Conservation (phyloP, 2,113 vertebrate genomes). For the Haliaeetus leucogaster region DNA sequence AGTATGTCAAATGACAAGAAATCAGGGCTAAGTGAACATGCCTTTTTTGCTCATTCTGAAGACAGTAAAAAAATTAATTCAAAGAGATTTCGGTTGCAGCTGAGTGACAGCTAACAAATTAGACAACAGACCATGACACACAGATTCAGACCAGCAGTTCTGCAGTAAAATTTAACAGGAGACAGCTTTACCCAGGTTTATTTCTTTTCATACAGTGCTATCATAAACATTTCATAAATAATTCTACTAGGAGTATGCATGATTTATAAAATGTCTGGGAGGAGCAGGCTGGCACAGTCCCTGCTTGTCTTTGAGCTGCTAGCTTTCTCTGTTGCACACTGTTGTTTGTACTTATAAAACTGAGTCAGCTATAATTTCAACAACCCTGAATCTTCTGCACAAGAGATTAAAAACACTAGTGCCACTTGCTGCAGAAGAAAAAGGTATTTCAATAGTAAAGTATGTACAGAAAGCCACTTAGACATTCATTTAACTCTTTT, state of each 20-base stretch:
- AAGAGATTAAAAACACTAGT: neutral
- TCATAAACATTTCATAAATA: constrained; percentile 61
- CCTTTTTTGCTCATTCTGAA: neutral
- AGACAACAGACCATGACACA: neutral
- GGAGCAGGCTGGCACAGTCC: neutral
- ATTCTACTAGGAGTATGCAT: constrained; percentile 33
- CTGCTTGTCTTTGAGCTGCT: neutral
- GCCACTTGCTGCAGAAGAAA: neutral
- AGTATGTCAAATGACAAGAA: neutral
- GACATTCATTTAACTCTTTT: neutral
- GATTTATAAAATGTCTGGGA: constrained; percentile 50
- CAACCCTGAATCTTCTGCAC: constrained; percentile 8
- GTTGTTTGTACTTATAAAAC: constrained; percentile 32
- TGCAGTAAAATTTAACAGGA: constrained; percentile 13
- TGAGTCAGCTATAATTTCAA: constrained; percentile 44
- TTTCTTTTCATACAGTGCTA: constrained; percentile 1
- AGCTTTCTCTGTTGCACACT: neutral
- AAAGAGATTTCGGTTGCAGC: neutral
- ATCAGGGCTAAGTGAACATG: neutral
- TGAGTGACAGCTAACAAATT: constrained; percentile 27
- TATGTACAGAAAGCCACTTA: neutral
- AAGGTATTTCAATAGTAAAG: neutral
- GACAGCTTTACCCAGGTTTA: constrained; percentile 13
- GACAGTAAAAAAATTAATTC: neutral
- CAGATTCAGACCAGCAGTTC: neutral